Base-by-base conservation (phyloP, 2,797 vertebrate species). In the Hirundo rustica region DNA sequence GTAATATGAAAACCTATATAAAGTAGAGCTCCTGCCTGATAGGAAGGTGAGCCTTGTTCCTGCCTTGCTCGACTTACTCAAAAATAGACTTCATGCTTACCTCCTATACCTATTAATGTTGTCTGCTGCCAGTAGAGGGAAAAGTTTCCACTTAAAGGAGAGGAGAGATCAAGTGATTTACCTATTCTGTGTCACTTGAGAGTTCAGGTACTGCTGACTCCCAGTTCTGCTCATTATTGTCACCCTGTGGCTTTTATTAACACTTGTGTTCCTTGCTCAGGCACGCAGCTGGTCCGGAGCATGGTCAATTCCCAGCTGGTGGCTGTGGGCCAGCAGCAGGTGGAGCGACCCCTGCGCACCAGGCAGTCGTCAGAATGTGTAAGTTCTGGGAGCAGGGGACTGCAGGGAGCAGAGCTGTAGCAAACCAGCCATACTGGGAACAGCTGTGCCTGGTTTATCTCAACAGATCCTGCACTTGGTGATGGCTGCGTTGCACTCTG, bases 361-460 rank as follows among this genome's bases (percentile, higher is more conserved):
- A 98, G 99, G 71, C 99, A 99, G 92, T 95, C 98, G 4, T 99
- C 99, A 47, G 99, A 99, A 98, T 99, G 99, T 97, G 99, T 99
- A 98, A 99, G 99, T 99, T 81, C 70, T 54, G 77, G 34, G 55
- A 83, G 53, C 60, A n/a, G 47, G 71, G 75, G 25, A 36, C 54
- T 89, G 78, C 47, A 91, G 70, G 82, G n/a, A 83, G 51, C 60
- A 85, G 40, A 66, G 57, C 55, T 91, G 66, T n/a, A 81, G 72
- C 80, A 90, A 88, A 44, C 30, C 47, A 87, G 50, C 45, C 34
- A 2, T 54, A 70, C 58, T 85, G 61, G 80, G 30, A 87, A 10
- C 51, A 51, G 34, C 9, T 60, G 76, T 86, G 55, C 55, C 36
- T 21, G 11, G n/a, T 34, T 79, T 58, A 66, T 54, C 48, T 78